Percentiles rank a stretch among this genome's conserved stretches.
Evolutionary conservation across 2,797 vertebrate species (phyloP).

Genomic region (Thripadectes ignobilis): DNA sequence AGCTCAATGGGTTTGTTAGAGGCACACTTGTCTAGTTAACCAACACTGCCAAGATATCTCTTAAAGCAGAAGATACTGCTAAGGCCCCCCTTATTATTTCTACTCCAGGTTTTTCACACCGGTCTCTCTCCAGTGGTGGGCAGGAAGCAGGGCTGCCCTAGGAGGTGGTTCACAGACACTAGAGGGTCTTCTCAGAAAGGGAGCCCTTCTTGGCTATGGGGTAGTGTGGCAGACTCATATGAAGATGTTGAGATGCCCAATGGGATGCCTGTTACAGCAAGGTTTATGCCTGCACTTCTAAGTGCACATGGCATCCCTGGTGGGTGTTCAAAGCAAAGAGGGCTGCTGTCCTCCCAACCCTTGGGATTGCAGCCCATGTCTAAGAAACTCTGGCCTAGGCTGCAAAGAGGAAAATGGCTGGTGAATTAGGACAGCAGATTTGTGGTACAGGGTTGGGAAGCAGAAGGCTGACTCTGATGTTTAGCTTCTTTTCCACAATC

Average conservation of each 20-base stretch:
- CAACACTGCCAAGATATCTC: not conserved
- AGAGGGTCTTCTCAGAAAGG: not conserved
- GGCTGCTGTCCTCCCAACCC: rapidly evolving
- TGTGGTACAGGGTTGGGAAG: rapidly evolving
- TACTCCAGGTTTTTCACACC: not conserved
- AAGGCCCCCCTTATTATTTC: not conserved
- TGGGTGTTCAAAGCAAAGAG: not conserved
- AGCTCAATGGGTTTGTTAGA: not conserved
- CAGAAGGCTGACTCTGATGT: not conserved
- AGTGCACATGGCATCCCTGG: not conserved
- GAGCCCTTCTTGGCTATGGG: not conserved
- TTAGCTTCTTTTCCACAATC: not conserved
- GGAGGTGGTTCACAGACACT: not conserved
- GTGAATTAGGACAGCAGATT: not conserved
- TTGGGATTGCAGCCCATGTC: not conserved
- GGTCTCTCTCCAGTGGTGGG: not conserved
- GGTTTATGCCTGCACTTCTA: rapidly evolving
- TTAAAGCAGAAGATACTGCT: not conserved
- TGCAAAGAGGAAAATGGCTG: not conserved
- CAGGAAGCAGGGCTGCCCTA: not conserved
- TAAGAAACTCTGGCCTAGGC: not conserved
- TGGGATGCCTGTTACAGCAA: rapidly evolving
- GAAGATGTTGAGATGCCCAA: not conserved
- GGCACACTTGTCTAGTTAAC: not conserved
- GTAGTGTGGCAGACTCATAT: rapidly evolving